A percentile compares a stretch with the other conserved stretches of the same genome.
Conservation (phyloP, 2,797 vertebrate genomes). For the Atherinosoma microstoma region DNA sequence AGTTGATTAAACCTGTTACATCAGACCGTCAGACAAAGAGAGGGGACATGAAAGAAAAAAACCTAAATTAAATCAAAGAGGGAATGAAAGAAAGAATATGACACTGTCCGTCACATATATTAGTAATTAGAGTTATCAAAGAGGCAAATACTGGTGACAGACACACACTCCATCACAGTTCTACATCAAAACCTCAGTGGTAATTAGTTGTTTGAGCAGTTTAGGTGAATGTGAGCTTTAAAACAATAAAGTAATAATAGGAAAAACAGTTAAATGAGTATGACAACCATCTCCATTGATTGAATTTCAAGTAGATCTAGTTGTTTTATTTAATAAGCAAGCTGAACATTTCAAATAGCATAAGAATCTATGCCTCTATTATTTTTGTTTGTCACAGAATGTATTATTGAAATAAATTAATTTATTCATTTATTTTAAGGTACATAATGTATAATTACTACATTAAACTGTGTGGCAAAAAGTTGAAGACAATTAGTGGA, state of each 20-base stretch:
- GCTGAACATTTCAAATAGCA: background rate
- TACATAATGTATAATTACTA: too few species aligned
- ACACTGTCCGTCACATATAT: conserved; percentile 46
- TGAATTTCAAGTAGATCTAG: background rate
- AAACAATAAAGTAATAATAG: conserved; percentile 3
- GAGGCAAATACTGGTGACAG: background rate
- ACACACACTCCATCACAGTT: conserved; percentile 9
- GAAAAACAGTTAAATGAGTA: background rate
- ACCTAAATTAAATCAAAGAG: conserved; percentile 16
- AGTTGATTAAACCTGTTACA: conserved; percentile 48
- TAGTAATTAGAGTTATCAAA: conserved; percentile 45
- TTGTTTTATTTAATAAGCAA: background rate
- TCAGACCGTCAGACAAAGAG: conserved; percentile 41
- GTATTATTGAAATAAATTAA: too few species aligned
- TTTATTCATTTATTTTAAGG: too few species aligned
- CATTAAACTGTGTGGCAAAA: too few species aligned
- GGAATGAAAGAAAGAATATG: conserved; percentile 29
- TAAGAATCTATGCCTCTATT: background rate
- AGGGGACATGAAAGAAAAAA: conserved; percentile 13
- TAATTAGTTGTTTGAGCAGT: conserved; percentile 28
- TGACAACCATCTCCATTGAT: background rate
- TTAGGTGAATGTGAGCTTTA: background rate
- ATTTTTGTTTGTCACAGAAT: too few species aligned
- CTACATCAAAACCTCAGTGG: conserved; percentile 4
- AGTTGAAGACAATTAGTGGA: too few species aligned